These are phyloP conservation scores for Drosophila teissieri DNA, from an alignment of 1,140 invertebrate genomes.

Conservation along the genomic window DNA sequence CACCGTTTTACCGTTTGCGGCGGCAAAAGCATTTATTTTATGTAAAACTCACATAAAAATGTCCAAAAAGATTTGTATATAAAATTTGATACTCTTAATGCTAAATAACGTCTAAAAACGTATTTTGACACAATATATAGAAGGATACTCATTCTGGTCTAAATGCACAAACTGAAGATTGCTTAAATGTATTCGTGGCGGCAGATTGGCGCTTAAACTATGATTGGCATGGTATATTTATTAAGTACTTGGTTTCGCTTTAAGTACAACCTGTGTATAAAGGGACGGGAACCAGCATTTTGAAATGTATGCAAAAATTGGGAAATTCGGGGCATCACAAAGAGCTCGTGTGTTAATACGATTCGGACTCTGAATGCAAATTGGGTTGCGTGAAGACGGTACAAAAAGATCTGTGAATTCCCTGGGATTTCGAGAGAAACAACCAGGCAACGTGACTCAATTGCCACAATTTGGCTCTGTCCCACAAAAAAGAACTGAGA, in stretches of 20 bases:
- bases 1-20: neutral
- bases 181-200: slow-evolving; percentile 40
- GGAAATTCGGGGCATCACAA: slow-evolving; percentile 38
- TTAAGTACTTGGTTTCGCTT: slow-evolving; percentile 62
- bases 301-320: neutral
- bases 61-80: slow-evolving; percentile 32
- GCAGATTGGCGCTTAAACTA: slow-evolving; percentile 50
- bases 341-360: slow-evolving; percentile 8
- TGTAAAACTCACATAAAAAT: slow-evolving; percentile 46
- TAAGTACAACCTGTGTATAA: slow-evolving; percentile 63
- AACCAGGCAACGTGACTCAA: slow-evolving; percentile 51
- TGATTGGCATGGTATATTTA: slow-evolving; percentile 32
- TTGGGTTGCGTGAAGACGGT: slow-evolving; percentile 13
- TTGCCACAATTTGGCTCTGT: slow-evolving; percentile 59
- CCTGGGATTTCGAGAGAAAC: slow-evolving; percentile 16
- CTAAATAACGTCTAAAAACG: slow-evolving; percentile 48
- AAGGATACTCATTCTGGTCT: slow-evolving; percentile 17
- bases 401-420: slow-evolving; percentile 17
- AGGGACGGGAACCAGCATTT: slow-evolving; percentile 1
- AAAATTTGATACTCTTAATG: slow-evolving; percentile 24
- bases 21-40: slow-evolving; percentile 17
- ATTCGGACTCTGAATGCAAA: slow-evolving; percentile 43
- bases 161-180: slow-evolving; percentile 46
- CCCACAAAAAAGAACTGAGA: slow-evolving; percentile 14
- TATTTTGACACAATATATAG: slow-evolving; percentile 49